These are phyloP conservation scores for Acronicta leporina DNA, from an alignment of 2,888 invertebrate species.

Conservation along the genomic window DNA sequence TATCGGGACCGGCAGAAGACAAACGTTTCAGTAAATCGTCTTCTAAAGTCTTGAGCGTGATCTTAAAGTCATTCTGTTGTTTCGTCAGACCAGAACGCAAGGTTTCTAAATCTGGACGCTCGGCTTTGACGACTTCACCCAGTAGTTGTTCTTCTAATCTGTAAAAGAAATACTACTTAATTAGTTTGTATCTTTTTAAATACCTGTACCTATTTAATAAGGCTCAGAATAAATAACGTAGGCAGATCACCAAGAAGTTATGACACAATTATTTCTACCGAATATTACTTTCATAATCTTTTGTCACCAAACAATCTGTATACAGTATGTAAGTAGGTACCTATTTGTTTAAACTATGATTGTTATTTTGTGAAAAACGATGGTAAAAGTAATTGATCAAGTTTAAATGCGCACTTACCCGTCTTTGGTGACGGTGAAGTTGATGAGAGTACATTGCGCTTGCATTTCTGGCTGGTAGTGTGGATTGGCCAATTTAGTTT, in stretches of 20 bases:
- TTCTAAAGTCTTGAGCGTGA: conserved; percentile 96
- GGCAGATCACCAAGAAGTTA: too few relatives aligned
- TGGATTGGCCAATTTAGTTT: conserved; percentile 98
- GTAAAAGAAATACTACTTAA: conserved; percentile 7
- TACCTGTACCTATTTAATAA: too few relatives aligned
- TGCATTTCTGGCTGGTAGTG: conserved; percentile 99
- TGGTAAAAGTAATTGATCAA: too few relatives aligned
- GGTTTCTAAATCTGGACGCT: conserved; percentile 96
- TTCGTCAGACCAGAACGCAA: conserved; percentile 95
- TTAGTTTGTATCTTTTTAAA: too few relatives aligned
- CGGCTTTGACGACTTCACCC: conserved; percentile 97
- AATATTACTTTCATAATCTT: too few relatives aligned
- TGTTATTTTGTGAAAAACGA: too few relatives aligned
- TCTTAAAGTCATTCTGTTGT: conserved; percentile 98
- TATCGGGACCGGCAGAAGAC: conserved; percentile 97
- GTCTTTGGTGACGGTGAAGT: conserved; percentile 98
- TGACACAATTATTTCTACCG: too few relatives aligned
- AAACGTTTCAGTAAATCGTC: conserved; percentile 96
- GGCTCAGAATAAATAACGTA: too few relatives aligned
- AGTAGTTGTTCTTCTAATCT: conserved; percentile 96
- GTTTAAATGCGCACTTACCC: conserved; percentile 84
- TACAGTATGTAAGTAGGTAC: too few relatives aligned
- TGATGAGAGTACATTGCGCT: conserved; percentile 98
- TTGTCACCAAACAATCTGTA: too few relatives aligned
- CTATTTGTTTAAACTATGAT: too few relatives aligned